These are phyloP conservation scores for Akabosia matsudoensis DNA, from an alignment of 1,140 invertebrate genomes.

Conservation along the genomic window DNA sequence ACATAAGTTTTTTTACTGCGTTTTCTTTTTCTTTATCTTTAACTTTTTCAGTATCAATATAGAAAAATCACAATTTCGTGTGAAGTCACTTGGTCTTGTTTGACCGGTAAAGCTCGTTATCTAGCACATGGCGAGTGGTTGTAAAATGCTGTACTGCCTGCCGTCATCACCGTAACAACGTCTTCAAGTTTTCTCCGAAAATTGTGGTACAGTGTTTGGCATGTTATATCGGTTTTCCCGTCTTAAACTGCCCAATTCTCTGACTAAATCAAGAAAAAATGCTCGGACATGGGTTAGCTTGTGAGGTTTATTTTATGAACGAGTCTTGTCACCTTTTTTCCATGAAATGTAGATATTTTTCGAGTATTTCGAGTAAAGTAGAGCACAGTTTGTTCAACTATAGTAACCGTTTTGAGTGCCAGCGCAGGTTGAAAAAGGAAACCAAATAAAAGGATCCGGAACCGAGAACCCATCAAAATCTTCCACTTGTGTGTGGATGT, in stretches of 20 bases:
- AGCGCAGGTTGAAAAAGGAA: constrained; percentile 11
- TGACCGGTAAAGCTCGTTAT: too few species aligned
- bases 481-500: neutral
- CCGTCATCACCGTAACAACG: too few species aligned
- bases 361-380: neutral
- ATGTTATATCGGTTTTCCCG: neutral
- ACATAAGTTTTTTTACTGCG: too few species aligned
- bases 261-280: neutral
- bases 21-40: too few species aligned
- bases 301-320: too few species aligned
- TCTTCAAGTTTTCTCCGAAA: too few species aligned
- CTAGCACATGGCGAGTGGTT: too few species aligned
- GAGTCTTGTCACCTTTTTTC: neutral
- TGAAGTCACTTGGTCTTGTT: too few species aligned
- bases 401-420: constrained; percentile 1
- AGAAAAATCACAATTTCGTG: too few species aligned
- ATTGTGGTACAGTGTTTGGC: too few species aligned
- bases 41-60: too few species aligned
- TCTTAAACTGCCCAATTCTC: neutral
- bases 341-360: neutral
- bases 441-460: constrained; percentile 20
- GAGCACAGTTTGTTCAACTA: neutral
- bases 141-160: too few species aligned
- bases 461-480: constrained; percentile 15
- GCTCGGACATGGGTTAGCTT: neutral